Evolutionary conservation across 1,140 invertebrate genomes (phyloP), one percentile per base, ranked within the genome.

Genomic region (Tetramorium alpestre): DNA sequence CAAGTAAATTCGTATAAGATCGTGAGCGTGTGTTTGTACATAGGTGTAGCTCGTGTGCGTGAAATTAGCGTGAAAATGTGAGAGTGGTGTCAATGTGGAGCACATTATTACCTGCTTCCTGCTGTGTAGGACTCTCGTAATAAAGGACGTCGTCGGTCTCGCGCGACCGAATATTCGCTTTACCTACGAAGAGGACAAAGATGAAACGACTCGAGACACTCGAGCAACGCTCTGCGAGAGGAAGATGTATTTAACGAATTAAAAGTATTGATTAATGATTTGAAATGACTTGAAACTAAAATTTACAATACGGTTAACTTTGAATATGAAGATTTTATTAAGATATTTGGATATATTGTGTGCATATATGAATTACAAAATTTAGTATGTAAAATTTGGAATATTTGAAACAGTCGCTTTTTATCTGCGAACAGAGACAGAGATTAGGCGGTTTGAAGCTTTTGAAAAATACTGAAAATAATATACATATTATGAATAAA

Each of bases 181-280:
- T 80, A 67, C 76, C 86, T 85, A 89, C 78, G 41, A 87, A 85
- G 67, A 89, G 73, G 73, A 90, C 88, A 90, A 89, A 89, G 69
- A 64, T 76, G 73, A 77, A 16, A 51, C 5, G 33, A 33, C 60
- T 49, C 75, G 25, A 38, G 18, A 62, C 13, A 7, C 41, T 81
- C 10, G 77, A 44, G 65, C 33, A 56, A 69, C 33, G 22, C n/a
- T 41, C 41, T 33, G 41, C 41, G 18, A 65, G 62, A 60, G 44
- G 22, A 49, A 80, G 25, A 56, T 44, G 49, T 44, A 70, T 81
- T 81, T 81, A 56, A 69, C 0, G 33, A 70, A 33, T 33, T 33
- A 33, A 49, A 56, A 70, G 58, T 51, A 54, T 81, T 80, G 7
- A 54, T 80, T 81, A 44, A 70, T 25, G 5, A 69, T 44, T 81